Conservation (phyloP, 2,797 vertebrate genomes). For the Amniataba percoides region DNA sequence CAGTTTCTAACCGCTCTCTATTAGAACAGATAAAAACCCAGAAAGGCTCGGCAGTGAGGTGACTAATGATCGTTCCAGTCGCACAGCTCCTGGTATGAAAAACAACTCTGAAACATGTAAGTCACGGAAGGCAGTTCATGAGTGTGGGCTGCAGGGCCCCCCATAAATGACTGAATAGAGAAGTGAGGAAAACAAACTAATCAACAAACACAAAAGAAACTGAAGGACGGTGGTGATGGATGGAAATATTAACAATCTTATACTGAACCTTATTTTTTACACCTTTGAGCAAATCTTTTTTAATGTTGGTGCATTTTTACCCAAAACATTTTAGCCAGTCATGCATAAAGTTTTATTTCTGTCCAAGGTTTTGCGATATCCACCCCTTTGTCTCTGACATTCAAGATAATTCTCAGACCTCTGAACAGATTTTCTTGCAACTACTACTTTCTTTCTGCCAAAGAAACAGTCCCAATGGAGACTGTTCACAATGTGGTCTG, state of each 20-base stretch:
- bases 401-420: not conserved
- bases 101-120: slow-evolving; percentile 30
- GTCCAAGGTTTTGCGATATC: no score
- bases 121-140: slow-evolving; percentile 40
- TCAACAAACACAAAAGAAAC: not conserved
- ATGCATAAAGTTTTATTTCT: no score
- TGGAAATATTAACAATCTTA: not conserved
- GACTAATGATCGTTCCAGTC: slow-evolving; percentile 40
- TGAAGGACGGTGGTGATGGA: not conserved
- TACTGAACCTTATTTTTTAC: not conserved
- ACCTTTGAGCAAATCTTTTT: no score
- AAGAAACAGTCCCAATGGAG: not conserved
- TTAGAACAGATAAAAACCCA: slow-evolving; percentile 42
- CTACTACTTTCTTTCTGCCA: not conserved
- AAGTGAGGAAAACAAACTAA: not conserved
- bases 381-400: not conserved
- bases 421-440: not conserved
- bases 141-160: not conserved
- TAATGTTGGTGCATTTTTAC: no score
- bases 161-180: not conserved
- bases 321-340: no score
- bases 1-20: slow-evolving; percentile 46
- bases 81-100: slow-evolving; percentile 13
- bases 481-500: no score
- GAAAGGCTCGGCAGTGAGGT: slow-evolving; percentile 32